Base-by-base conservation (phyloP, 2,113 vertebrate genomes). In the Psilopsiagon aymara region DNA sequence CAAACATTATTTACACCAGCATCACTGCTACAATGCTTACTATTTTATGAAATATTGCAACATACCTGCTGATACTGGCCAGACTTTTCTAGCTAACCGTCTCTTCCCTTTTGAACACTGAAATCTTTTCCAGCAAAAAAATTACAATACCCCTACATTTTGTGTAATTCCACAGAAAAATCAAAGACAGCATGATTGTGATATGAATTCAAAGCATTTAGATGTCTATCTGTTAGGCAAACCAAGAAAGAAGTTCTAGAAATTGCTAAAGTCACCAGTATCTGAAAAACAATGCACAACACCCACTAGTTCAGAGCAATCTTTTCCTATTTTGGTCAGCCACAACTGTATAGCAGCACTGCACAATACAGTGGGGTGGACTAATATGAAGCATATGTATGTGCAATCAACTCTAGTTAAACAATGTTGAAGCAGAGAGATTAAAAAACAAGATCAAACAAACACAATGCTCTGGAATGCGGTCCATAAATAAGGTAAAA, bases 371-470 rank as follows among this genome's bases (percentile, higher is more conserved):
- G 35, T 47, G 62, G 52, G 27, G 51, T 71, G 31, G 63, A 64
- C 63, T 64, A 92, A 77, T 80, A 91, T 55, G 44, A 92, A 92
- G 68, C 31, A 84, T 90, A 82, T 29, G 16, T 80, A 96, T 64
- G 67, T 74, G 88, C 87, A 97, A 39, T 35, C 55, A 92, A 91
- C 62, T 81, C 88, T 60, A 43, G 84, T 74, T 95, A 59, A 89
- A 63, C n/a, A 57, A 43, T 39, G 29, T 16, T 91, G 67, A 91
- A 95, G 21, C 46, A 88, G 0, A 71, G 33, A 95, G 67, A 59
- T 78, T 88, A 31, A 68, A 43, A 57, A 60, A 18, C 15, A 25
- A 67, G 29, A 24, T 33, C 33, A 47, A 81, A 49, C 20, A 51
- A 7, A 10, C 31, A 55, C 27, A 39, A 84, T 10, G 55, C 44